Evolutionary conservation across 2,797 vertebrate species (phyloP), one percentile per base, ranked within the genome.

Genomic region (Apogon hyalosoma): DNA sequence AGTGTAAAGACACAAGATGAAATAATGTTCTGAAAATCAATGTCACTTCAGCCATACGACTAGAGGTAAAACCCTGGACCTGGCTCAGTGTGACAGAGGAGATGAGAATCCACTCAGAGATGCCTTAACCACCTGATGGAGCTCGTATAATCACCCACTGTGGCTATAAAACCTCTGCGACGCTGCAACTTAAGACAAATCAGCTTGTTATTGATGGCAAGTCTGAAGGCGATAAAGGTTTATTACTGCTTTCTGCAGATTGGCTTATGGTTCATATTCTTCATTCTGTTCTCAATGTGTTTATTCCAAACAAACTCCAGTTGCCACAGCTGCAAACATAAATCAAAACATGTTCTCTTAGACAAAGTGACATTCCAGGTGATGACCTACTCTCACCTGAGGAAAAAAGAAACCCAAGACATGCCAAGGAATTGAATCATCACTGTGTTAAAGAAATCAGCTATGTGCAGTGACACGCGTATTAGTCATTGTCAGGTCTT

Each of bases 91-190:
- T 15, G 67, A 57, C 70, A 79, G 5, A 61, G 31, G 50, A 15
- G 51, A 79, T 47, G 66, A 55, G 21, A 47, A 53, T 57, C 62
- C 47, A 50, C 54, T 69, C 65, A 58, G 41, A 63, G 63, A 69
- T 77, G 77, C 40, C 7, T 39, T 61, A 13, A 79, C 54, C 72
- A 83, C 67, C 36, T 73, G 65, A 77, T 21, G 19, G 45, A 33
- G 54, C 67, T 74, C 6, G 1, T 65, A 33, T 12, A 16, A 41
- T 60, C 47, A 38, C 45, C 64, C 59, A 59, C 56, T 15, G 42
- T 57, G 41, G 46, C 47, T 31, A 13, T 59, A 45, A 70, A 77
- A 69, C 49, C 21, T 50, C 31, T 62, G 33, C 19, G 50, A 48
- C 6, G 9, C 50, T 48, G 31, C 18, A 46, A 18, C 43, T 11